Percentiles rank a stretch among this genome's conserved stretches.
These are phyloP conservation scores for Eucriotettix oculatus DNA, from an alignment of 2,888 invertebrate genomes.

Conservation along the genomic window DNA sequence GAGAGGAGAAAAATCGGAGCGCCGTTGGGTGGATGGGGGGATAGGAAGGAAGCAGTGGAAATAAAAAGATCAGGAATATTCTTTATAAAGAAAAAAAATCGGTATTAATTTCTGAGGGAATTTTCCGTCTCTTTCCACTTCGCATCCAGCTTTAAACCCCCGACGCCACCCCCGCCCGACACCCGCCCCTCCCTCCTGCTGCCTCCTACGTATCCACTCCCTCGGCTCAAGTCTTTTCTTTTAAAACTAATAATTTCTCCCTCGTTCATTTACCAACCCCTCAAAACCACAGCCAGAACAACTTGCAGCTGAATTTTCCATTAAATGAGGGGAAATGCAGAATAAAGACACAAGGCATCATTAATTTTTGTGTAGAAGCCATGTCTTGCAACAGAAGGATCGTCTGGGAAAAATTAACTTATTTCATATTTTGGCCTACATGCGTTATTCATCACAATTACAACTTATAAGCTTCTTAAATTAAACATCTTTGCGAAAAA, in stretches of 20 bases:
- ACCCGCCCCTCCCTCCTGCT: not conserved
- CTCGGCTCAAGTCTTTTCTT: conserved; percentile 2
- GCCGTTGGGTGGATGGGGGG: not conserved
- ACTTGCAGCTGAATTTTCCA: conserved; percentile 7
- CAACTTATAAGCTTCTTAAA: too few relatives aligned
- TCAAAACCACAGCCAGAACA: not conserved
- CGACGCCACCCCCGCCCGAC: not conserved
- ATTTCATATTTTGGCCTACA: too few relatives aligned
- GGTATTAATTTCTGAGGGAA: conserved; percentile 1
- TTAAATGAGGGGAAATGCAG: conserved; percentile 1
- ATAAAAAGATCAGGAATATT: not conserved
- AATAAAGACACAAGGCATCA: too few relatives aligned
- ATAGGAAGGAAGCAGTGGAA: not conserved
- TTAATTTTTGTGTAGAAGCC: too few relatives aligned
- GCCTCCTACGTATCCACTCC: not conserved
- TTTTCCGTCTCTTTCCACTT: not conserved
- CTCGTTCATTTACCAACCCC: conserved; percentile 8
- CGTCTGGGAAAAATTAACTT: too few relatives aligned
- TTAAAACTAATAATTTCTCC: conserved; percentile 12
- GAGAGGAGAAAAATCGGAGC: not conserved
- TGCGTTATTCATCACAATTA: too few relatives aligned
- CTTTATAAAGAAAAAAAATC: not conserved
- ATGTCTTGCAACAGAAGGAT: too few relatives aligned
- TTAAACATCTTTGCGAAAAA: too few relatives aligned
- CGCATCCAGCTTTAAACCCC: not conserved